Evolutionary conservation across 2,113 vertebrate species (phyloP).

Genomic region (Formicarius rufipectus): DNA sequence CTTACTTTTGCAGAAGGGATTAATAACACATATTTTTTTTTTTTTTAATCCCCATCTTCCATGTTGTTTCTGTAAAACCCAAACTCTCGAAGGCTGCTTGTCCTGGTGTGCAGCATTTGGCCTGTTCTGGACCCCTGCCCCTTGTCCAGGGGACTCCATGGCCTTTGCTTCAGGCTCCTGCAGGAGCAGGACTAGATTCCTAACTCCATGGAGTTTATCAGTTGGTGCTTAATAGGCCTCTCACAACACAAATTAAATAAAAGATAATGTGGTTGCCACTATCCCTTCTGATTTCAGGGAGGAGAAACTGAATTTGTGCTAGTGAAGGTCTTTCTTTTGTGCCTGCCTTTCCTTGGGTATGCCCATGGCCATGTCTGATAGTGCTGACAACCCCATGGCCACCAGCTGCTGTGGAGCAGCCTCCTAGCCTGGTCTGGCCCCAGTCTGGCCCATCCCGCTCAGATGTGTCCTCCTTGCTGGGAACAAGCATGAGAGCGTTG

Average conservation of each 20-base stretch:
- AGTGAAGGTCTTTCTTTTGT: neutral
- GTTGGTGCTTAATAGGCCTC: neutral
- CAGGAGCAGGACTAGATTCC: neutral
- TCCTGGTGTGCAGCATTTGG: rapidly evolving
- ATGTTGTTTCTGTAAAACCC: neutral
- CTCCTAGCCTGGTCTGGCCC: neutral
- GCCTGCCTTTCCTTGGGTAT: neutral
- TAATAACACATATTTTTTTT: neutral
- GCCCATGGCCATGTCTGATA: rapidly evolving
- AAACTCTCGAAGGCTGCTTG: neutral
- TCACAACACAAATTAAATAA: neutral
- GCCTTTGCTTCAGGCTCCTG: neutral
- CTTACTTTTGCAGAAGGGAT: constrained; percentile 25
- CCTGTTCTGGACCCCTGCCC: neutral
- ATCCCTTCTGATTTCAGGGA: neutral
- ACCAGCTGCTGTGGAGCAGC: neutral
- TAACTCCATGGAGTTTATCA: neutral
- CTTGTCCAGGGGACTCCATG: neutral
- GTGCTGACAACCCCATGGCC: rapidly evolving
- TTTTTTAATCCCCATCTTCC: neutral
- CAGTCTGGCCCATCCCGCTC: neutral
- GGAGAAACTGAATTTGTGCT: neutral
- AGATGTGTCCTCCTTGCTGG: neutral
- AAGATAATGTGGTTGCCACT: neutral
- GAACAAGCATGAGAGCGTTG: rapidly evolving